Conservation (phyloP, 2,888 invertebrate species). For the Poecilobothrus nobilitatus region DNA sequence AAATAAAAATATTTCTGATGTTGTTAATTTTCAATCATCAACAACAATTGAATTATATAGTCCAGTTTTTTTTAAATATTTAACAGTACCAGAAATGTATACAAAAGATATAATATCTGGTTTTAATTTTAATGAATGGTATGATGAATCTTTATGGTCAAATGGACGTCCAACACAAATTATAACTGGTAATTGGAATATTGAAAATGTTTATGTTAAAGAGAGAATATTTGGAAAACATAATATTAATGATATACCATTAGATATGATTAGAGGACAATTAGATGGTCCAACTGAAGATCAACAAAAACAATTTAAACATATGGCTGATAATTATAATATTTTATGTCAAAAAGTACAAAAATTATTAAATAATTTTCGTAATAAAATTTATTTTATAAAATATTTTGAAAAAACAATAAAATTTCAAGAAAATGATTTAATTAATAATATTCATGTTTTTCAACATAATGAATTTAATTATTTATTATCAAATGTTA, state of each 20-base stretch:
- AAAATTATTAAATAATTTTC: constrained; percentile 29
- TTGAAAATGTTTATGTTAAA: constrained; percentile 40
- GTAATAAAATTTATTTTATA: constrained; percentile 44
- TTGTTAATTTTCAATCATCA: constrained; percentile 37
- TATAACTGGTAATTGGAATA: constrained; percentile 46
- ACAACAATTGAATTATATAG: constrained; percentile 33
- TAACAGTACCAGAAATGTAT: constrained; percentile 29
- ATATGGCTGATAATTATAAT: constrained; percentile 26
- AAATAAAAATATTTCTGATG: constrained; percentile 33
- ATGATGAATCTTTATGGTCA: constrained; percentile 36
- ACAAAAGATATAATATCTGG: constrained; percentile 34
- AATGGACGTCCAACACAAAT: constrained; percentile 36
- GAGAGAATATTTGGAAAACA: constrained; percentile 35
- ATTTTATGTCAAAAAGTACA: constrained; percentile 36
- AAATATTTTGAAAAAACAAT: constrained; percentile 45
- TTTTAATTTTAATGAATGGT: constrained; percentile 45
- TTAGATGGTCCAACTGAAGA: constrained; percentile 12
- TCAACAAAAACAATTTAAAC: constrained; percentile 28
- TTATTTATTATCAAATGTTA: constrained; percentile 35
- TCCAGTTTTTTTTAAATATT: constrained; percentile 33
- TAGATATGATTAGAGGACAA: constrained; percentile 23
- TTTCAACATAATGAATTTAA: constrained; percentile 13
- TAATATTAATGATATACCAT: constrained; percentile 34
- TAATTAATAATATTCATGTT: constrained; percentile 17
- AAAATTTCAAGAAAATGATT: constrained; percentile 16